These are phyloP conservation scores for Falco peregrinus DNA, from an alignment of 2,797 vertebrate species.

Conservation along the genomic window DNA sequence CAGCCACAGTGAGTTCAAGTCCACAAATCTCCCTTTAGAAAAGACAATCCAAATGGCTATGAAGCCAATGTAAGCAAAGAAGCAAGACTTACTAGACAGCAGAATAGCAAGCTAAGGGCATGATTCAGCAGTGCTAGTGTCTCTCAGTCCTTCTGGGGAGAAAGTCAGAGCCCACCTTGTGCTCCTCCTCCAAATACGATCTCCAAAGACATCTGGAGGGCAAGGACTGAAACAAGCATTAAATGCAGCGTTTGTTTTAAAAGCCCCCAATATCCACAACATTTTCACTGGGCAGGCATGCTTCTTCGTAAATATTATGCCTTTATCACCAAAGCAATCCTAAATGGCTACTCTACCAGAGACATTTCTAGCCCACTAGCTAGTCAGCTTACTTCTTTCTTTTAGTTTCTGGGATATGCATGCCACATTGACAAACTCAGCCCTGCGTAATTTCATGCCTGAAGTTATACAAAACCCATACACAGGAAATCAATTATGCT, in stretches of 20 bases:
- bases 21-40: not conserved
- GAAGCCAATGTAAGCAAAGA: not conserved
- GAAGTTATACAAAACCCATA: not conserved
- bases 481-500: not conserved
- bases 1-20: not conserved
- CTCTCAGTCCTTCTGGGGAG: not conserved
- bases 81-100: not conserved
- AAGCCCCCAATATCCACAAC: not conserved
- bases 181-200: not conserved
- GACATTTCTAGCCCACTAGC: not conserved
- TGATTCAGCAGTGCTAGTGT: not conserved
- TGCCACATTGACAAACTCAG: not conserved
- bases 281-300: not conserved
- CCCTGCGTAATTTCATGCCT: not conserved
- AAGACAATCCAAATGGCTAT: not conserved
- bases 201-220: not conserved
- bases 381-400: not conserved
- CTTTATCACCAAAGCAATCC: not conserved
- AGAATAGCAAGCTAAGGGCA: not conserved
- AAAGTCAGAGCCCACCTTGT: rapidly evolving
- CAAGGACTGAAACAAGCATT: not conserved
- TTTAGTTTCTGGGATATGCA: not conserved
- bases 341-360: not conserved
- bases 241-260: not conserved
- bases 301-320: not conserved